These are phyloP conservation scores for Amphilophus citrinellus DNA, from an alignment of 2,113 vertebrate genomes.

Conservation along the genomic window DNA sequence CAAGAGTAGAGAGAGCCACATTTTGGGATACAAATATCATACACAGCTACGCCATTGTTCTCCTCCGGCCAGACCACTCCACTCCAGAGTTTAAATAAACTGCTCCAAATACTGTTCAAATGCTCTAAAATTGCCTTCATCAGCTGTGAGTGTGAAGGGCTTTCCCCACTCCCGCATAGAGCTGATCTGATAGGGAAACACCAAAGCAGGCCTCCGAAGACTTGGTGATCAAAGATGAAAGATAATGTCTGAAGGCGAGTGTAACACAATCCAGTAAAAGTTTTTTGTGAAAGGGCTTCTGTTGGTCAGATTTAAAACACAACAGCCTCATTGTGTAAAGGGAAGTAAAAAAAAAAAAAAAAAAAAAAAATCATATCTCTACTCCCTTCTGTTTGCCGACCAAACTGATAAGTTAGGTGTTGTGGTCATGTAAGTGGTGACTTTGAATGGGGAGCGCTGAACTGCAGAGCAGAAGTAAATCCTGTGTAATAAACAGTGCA, in stretches of 20 bases:
- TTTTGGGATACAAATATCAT: not conserved
- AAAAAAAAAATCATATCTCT: slow-evolving; percentile 32
- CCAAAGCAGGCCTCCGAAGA: slow-evolving; percentile 24
- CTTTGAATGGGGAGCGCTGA: slow-evolving; percentile 24
- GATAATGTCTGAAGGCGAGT: slow-evolving; percentile 3
- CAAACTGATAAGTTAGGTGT: slow-evolving; percentile 15
- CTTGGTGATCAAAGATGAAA: slow-evolving; percentile 29
- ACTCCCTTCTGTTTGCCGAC: slow-evolving; percentile 15
- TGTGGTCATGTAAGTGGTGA: slow-evolving; percentile 17
- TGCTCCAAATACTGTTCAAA: slow-evolving; percentile 4
- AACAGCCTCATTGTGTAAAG: not conserved
- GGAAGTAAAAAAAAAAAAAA: slow-evolving; percentile 47
- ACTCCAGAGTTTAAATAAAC: slow-evolving; percentile 22
- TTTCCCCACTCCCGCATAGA: slow-evolving; percentile 13
- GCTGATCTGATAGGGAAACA: slow-evolving; percentile 35
- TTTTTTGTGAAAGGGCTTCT: slow-evolving; percentile 32
- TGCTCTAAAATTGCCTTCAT: not conserved
- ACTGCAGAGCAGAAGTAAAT: slow-evolving; percentile 29
- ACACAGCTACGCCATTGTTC: slow-evolving; percentile 4
- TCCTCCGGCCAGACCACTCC: slow-evolving; percentile 1
- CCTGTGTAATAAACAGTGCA: slow-evolving; percentile 54
- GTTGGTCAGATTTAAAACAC: slow-evolving; percentile 21
- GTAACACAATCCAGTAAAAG: slow-evolving; percentile 8
- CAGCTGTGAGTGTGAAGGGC: not conserved
- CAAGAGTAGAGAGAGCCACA: not conserved